A percentile compares a stretch with the other conserved stretches of the same genome.
These are phyloP conservation scores for Panagrolaimus sp. DNA, from an alignment of 1,140 invertebrate genomes.

Conservation along the genomic window DNA sequence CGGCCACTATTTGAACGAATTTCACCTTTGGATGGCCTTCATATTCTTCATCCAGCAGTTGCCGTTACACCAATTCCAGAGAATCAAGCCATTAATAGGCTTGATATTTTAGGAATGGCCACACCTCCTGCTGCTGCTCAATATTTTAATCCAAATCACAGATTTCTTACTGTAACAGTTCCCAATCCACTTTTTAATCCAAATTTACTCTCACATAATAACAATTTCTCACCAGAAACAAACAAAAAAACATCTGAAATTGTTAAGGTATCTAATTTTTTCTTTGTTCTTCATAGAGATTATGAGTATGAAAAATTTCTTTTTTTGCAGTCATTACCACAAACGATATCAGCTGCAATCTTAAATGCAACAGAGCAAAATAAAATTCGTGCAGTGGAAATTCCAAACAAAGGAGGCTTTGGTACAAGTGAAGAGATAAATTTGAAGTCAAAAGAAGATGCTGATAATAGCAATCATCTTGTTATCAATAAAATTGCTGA, in stretches of 20 bases:
- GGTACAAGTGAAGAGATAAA: not conserved
- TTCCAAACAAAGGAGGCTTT: not conserved
- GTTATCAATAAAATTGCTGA: not conserved
- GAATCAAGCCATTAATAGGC: not conserved
- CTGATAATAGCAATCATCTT: not conserved
- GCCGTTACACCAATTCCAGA: conserved; percentile 13
- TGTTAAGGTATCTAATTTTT: not conserved
- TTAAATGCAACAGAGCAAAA: conserved; percentile 10
- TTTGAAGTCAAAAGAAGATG: too few relatives aligned
- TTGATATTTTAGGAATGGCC: not conserved
- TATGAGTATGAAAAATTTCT: too few relatives aligned
- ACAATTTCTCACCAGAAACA: not conserved
- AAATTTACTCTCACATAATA: not conserved
- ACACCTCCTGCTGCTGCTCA: not conserved
- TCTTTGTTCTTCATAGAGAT: too few relatives aligned
- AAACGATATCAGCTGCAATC: not conserved
- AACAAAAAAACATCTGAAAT: conserved; percentile 10
- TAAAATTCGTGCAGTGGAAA: not conserved
- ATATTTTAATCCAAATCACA: conserved; percentile 13
- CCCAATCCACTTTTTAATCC: conserved; percentile 14
- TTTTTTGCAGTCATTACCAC: conserved; percentile 1
- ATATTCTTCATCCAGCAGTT: conserved; percentile 3
- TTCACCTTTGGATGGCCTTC: conserved; percentile 14
- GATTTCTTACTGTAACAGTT: conserved; percentile 17
- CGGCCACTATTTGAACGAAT: conserved; percentile 2